phyloP scores from a whole-genome alignment of 2,113 vertebrate species.

The Panthera leo region DNA sequence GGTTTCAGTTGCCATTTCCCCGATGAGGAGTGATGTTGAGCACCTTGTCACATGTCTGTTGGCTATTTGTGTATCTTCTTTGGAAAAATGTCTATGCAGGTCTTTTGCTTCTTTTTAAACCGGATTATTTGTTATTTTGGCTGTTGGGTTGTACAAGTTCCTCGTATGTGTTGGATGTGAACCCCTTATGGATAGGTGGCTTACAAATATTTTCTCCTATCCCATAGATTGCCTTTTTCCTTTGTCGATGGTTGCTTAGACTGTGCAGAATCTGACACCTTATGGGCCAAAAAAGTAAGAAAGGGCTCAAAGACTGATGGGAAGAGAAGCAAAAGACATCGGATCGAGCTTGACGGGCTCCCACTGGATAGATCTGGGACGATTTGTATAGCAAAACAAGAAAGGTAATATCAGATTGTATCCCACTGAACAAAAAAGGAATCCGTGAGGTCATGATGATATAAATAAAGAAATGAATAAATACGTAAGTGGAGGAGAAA shows the following conservation, averaged over 20 bases:
- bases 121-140: neutral
- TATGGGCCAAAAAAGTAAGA: neutral
- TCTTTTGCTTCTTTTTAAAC: neutral
- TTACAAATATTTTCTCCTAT: neutral
- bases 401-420: neutral
- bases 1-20: neutral
- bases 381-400: neutral
- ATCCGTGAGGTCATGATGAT: neutral
- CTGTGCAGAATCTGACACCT: neutral
- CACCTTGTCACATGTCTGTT: neutral
- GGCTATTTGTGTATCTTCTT: neutral
- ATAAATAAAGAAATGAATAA: neutral
- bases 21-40: neutral
- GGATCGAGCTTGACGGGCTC: neutral
- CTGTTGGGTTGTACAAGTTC: neutral
- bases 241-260: neutral
- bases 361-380: neutral
- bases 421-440: neutral
- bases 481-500: neutral
- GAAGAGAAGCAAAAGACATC: neutral
- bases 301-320: neutral
- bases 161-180: neutral
- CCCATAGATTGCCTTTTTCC: neutral
- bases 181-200: neutral
- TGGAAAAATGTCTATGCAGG: neutral